These are phyloP conservation scores for Erpobdella octoculata DNA, from an alignment of 2,888 invertebrate species.

Conservation along the genomic window DNA sequence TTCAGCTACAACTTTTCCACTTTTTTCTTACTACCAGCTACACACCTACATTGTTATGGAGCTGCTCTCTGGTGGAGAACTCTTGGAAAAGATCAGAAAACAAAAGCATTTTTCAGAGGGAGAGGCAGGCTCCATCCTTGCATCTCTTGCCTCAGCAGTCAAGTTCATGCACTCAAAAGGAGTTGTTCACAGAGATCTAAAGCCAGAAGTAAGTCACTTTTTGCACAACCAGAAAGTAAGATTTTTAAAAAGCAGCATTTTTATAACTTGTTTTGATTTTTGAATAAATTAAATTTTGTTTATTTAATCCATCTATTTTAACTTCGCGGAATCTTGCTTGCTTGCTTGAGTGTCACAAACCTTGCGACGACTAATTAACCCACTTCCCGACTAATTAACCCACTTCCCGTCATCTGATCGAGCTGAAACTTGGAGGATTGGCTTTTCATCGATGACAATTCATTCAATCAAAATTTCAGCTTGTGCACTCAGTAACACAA, in stretches of 20 bases:
- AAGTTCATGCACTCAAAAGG: constrained; percentile 73
- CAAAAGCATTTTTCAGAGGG: constrained; percentile 67
- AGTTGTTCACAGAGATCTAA: constrained; percentile 84
- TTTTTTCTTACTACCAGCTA: constrained; percentile 50
- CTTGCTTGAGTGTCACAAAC: too few relatives aligned
- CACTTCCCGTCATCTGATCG: too few relatives aligned
- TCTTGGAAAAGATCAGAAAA: constrained; percentile 63
- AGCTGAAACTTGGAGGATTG: too few relatives aligned
- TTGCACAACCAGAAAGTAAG: neutral
- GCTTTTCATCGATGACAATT: too few relatives aligned
- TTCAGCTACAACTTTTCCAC: neutral
- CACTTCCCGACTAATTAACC: too few relatives aligned
- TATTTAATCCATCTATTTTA: too few relatives aligned
- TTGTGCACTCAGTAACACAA: too few relatives aligned
- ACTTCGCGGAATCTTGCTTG: too few relatives aligned
- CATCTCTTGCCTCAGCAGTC: constrained; percentile 74
- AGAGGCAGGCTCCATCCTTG: constrained; percentile 70
- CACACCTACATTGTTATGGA: constrained; percentile 87
- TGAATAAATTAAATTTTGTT: too few relatives aligned
- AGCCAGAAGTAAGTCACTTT: constrained; percentile 75
- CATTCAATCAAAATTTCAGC: too few relatives aligned
- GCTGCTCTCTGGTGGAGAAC: constrained; percentile 73
- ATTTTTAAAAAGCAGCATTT: neutral
- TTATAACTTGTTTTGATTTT: neutral
- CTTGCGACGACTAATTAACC: too few relatives aligned